Base-by-base conservation (phyloP, 2,113 vertebrate genomes). In the Recurvirostra avosetta region DNA sequence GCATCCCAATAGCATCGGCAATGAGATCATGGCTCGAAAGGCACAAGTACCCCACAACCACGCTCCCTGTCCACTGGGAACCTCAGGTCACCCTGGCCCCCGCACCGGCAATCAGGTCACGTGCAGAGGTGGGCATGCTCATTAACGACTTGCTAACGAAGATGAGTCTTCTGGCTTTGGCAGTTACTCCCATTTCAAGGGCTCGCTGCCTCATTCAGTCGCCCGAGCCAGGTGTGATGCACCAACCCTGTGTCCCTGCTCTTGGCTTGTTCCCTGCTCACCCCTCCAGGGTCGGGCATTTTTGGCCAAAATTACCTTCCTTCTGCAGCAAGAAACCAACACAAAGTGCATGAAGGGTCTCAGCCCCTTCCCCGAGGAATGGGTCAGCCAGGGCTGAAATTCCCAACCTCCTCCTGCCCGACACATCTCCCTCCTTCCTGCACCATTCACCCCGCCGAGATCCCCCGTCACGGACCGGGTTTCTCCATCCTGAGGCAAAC, bases 31-130 rank as follows among this genome's bases (percentile, higher is more conserved):
- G 25, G 32, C 19, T 66, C 50, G 10, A 41, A 70, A 52, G 50
- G 34, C 25, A 62, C 16, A 32, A 29, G 4, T 9, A 3, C 15
- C 3, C 23, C 23, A 3, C 5, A 11, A 2, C 6, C 40, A 41
- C 12, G 11, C 12, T 50, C 49, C 12, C 19, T 34, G 36, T 5
- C 72, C 70, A 8, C 53, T 15, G 22, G 47, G 85, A 8, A 5
- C 6, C 13, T 32, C 6, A 1, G 40, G 45, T 36, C 21, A 34
- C 15, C 41, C 40, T 30, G 14, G 17, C 8, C 11, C 62, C 45
- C 1, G 1, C 30, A 6, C 17, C 3, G 36, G 32, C 41, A 13
- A 49, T 17, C 4, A 4, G 53, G 43, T 17, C 15, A 1, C 2
- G 4, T 26, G 4, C 18, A 11, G 40, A 34, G 22, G 6, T 84